Evolutionary conservation across 2,888 invertebrate genomes (phyloP), one percentile per base, ranked within the genome.

Genomic region (Campoplex nolae): DNA sequence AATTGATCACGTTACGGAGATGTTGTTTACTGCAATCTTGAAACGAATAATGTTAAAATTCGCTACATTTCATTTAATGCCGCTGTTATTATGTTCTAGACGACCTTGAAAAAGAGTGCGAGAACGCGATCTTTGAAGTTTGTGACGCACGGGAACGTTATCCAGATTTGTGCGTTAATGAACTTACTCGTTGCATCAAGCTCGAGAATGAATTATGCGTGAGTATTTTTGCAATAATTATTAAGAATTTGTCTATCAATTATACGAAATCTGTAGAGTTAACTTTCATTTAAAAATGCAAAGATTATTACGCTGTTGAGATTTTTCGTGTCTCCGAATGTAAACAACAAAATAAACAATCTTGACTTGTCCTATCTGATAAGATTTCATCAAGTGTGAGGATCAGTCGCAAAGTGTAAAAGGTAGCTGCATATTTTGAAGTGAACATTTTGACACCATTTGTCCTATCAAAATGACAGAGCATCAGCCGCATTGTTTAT

Each of bases 81-180:
- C 18, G 11, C 23, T 7, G 9, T 54, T 51, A 6, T 56, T 56
- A 42, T 56, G 28, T 85, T 84, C 54, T 62, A 88, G 86, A 84
- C 18, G 88, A 91, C 65, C 83, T 93, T 23, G 93, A 93, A 67
- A 86, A 92, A 84, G 83, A 91, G 82, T 93, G 93, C 62, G 93
- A 93, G 73, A 91, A 93, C 28, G 92, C 90, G 0, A 82, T 93
- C 2, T 92, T 92, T 67, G 89, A 90, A 83, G 78, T 93, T 2
- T 93, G 92, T 38, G 92, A 92, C 70, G 90, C 90, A 32, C 88
- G 93, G 76, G 92, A 93, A 89, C 89, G 89, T 58, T 93, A 91
- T 82, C 92, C 93, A 3, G 28, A 74, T 16, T 87, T 86, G 73
- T 93, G 93, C 85, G 90, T 91, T 0, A 87, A 91, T 9, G 91